Evolutionary conservation across 2,113 vertebrate species (phyloP).

Genomic region (Scomber colias): DNA sequence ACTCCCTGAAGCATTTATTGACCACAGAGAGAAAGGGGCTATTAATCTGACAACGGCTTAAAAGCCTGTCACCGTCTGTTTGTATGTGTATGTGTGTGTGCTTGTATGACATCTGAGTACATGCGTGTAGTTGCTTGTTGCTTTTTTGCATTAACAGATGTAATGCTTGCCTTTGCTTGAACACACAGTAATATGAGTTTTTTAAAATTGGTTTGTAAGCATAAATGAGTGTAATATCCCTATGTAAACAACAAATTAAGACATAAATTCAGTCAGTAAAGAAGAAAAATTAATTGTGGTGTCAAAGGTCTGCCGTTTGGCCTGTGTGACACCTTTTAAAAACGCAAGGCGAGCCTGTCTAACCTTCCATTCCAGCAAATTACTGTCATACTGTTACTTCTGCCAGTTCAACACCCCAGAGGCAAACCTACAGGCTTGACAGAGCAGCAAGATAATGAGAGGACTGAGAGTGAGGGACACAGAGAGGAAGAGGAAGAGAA

Average conservation of each 20-base stretch:
- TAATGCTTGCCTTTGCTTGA: neutral
- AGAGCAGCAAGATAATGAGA: conserved; percentile 71
- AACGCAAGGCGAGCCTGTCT: conserved; percentile 54
- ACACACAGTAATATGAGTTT: neutral
- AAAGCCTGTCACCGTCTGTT: conserved; percentile 69
- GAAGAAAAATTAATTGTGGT: conserved; percentile 23
- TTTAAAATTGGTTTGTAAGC: neutral
- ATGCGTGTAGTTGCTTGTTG: neutral
- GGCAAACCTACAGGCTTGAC: conserved; percentile 63
- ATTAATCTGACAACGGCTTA: conserved; percentile 80
- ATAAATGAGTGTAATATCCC: neutral
- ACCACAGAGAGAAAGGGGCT: conserved; percentile 71
- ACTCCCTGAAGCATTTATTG: conserved; percentile 79
- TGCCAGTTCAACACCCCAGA: conserved; percentile 61
- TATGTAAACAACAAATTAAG: conserved; percentile 28
- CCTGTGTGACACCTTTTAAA: conserved; percentile 43
- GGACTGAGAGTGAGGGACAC: conserved; percentile 25
- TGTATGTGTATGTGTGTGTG: conserved; percentile 15
- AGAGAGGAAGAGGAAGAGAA: conserved; percentile 13
- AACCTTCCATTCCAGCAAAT: conserved; percentile 73
- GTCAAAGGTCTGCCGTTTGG: conserved; percentile 41
- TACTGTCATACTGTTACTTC: conserved; percentile 63
- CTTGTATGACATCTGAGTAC: conserved; percentile 44
- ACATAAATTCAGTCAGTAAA: neutral
- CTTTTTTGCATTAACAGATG: neutral